These are phyloP conservation scores for Erinaceus europaeus DNA, from an alignment of 2,113 vertebrate genomes.

Conservation along the genomic window DNA sequence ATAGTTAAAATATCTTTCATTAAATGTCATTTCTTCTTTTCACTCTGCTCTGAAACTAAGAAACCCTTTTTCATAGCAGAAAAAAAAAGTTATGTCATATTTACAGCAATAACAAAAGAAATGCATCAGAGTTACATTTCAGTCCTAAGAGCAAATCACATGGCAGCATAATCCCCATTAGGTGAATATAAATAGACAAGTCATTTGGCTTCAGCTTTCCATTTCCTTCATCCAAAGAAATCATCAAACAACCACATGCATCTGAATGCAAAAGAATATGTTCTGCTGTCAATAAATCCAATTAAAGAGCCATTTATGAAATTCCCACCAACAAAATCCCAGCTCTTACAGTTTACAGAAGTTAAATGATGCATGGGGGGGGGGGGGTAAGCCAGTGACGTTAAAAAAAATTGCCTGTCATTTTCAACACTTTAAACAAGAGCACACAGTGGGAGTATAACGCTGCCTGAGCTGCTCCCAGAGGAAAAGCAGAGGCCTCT, in stretches of 20 bases:
- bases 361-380: neutral
- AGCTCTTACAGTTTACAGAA: neutral
- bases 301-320: neutral
- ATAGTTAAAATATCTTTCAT: constrained; percentile 20
- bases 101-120: neutral
- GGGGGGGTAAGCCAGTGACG: neutral
- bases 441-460: neutral
- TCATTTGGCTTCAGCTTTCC: neutral
- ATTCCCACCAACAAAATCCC: constrained; percentile 2
- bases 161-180: neutral
- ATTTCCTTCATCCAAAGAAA: constrained; percentile 32
- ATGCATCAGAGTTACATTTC: neutral
- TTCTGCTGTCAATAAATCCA: neutral
- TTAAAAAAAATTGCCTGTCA: neutral
- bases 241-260: neutral
- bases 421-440: neutral
- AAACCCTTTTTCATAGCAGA: constrained; percentile 12
- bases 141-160: neutral
- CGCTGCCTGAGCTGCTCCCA: fast-evolving
- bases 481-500: neutral
- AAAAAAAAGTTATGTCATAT: constrained; percentile 1
- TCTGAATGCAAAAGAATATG: neutral
- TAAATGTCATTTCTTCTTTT: neutral
- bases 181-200: neutral
- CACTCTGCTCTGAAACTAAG: constrained; percentile 40